Percentiles rank a stretch among this genome's conserved stretches.
Conservation (phyloP, 2,797 vertebrate species). For the Chloroceryle amazona region DNA sequence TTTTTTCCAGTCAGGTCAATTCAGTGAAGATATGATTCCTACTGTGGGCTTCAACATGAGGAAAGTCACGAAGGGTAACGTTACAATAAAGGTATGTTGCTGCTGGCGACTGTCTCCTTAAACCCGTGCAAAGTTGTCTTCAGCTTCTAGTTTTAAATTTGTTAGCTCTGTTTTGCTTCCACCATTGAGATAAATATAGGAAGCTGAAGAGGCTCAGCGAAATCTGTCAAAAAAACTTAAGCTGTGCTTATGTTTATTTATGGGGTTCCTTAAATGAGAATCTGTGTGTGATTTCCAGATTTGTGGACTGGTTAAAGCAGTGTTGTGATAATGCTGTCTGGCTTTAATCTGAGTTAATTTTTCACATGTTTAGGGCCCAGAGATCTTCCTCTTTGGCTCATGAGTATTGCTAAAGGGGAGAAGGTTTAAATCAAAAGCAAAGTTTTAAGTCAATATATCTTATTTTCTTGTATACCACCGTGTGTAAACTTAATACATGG, state of each 20-base stretch:
- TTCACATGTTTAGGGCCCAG: neutral
- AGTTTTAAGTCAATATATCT: neutral
- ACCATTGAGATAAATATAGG: neutral
- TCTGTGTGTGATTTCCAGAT: neutral
- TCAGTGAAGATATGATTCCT: constrained; percentile 99
- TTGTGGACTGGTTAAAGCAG: neutral
- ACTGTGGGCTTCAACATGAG: constrained; percentile 99
- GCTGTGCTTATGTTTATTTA: neutral
- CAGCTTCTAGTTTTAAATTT: neutral
- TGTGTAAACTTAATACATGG: neutral
- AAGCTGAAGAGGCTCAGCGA: constrained; percentile 11
- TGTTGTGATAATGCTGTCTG: neutral
- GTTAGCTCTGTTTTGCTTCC: neutral
- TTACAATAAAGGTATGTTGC: constrained; percentile 95
- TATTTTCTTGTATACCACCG: neutral
- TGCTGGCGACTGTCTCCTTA: neutral
- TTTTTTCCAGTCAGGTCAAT: constrained; percentile 92
- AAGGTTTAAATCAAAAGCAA: neutral
- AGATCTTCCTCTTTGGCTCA: neutral
- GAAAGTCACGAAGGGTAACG: constrained; percentile 98
- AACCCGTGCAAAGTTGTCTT: neutral
- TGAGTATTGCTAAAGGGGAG: neutral
- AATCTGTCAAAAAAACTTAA: neutral
- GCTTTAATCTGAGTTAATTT: neutral
- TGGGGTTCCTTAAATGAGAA: neutral